Conservation (phyloP, 2,888 invertebrate genomes). For the Iphiclides podalirius region DNA sequence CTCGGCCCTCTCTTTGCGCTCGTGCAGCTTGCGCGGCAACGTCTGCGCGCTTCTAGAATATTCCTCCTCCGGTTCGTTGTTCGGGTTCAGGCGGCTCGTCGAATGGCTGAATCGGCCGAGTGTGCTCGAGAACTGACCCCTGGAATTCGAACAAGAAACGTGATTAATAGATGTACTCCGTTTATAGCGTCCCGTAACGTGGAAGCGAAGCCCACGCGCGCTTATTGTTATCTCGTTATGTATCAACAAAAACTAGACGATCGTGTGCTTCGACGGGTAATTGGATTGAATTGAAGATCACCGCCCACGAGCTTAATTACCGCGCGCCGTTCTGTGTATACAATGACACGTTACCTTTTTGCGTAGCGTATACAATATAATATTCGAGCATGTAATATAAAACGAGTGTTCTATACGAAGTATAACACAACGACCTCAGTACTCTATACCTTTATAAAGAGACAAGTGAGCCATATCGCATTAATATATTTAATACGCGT, state of each 20-base stretch:
- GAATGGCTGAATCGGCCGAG: conserved; percentile 92
- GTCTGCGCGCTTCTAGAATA: conserved; percentile 86
- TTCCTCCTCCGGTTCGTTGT: conserved; percentile 73
- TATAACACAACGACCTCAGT: conserved; percentile 2
- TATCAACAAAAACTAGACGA: conserved; percentile 60
- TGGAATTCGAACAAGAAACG: conserved; percentile 65
- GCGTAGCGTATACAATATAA: conserved; percentile 18
- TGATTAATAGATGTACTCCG: conserved; percentile 39
- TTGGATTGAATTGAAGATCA: conserved; percentile 67
- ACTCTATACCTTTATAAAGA: too few relatives aligned
- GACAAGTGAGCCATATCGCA: too few relatives aligned
- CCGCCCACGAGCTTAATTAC: conserved; percentile 61
- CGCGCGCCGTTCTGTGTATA: conserved; percentile 53
- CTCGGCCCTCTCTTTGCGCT: conserved; percentile 68
- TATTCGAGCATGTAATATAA: conserved; percentile 22
- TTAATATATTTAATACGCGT: too few relatives aligned
- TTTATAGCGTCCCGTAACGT: conserved; percentile 44
- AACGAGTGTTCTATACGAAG: conserved; percentile 6
- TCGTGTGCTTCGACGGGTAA: conserved; percentile 57
- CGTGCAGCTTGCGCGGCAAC: conserved; percentile 84
- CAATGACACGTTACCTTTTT: too few relatives aligned
- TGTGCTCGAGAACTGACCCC: conserved; percentile 86
- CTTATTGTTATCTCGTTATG: conserved; percentile 54
- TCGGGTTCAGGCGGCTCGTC: conserved; percentile 84
- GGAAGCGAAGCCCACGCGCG: conserved; percentile 53